Evolutionary conservation across 2,113 vertebrate genomes (phyloP).

Genomic region (Psilopogon haemacephalus): DNA sequence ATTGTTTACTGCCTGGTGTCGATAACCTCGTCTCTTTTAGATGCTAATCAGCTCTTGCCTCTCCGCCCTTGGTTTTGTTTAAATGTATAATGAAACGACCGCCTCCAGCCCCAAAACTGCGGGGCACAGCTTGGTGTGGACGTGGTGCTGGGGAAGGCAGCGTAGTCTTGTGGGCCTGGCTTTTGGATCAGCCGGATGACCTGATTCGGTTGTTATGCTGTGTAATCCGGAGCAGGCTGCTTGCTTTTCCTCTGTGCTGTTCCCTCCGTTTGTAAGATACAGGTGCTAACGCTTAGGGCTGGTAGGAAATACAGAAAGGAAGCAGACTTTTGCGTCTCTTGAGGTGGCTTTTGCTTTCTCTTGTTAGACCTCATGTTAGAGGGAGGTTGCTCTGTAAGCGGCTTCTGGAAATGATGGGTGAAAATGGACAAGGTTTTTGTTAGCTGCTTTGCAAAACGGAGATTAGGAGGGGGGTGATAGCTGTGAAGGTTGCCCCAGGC

Average conservation of each 20-base stretch:
- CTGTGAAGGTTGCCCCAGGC: slow-evolving; percentile 23
- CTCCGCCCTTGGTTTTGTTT: background rate
- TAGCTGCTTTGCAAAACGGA: slow-evolving; percentile 26
- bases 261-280: background rate
- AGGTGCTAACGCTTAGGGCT: background rate
- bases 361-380: background rate
- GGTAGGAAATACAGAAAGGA: background rate
- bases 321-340: background rate
- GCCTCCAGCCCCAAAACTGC: background rate
- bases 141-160: background rate
- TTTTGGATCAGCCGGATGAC: slow-evolving; percentile 8
- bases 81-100: background rate
- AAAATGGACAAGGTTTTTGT: slow-evolving; percentile 8
- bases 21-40: background rate
- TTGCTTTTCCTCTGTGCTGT: background rate
- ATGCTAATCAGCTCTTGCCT: background rate
- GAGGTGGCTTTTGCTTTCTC: background rate
- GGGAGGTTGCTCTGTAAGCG: background rate
- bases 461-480: background rate
- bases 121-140: background rate
- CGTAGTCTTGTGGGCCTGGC: background rate
- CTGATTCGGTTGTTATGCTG: slow-evolving; percentile 32
- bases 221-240: slow-evolving; percentile 42
- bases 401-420: background rate
- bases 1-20: background rate